Conservation (phyloP, 2,797 vertebrate genomes). For the Iguana delicatissima region DNA sequence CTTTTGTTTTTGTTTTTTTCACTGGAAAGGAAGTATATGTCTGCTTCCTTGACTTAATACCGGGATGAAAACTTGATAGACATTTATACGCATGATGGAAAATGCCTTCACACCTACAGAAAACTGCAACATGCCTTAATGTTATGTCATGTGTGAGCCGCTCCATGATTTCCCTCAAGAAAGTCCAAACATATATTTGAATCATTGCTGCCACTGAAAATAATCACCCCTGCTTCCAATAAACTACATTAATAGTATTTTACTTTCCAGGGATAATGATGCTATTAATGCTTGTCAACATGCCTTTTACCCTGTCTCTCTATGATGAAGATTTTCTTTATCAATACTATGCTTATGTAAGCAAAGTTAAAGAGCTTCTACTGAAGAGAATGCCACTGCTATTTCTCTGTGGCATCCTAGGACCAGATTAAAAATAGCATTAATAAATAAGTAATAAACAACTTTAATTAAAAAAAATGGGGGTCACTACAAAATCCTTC, state of each 20-base stretch:
- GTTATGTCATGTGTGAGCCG: neutral
- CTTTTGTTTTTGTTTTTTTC: neutral
- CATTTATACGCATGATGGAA: neutral
- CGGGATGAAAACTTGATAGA: neutral
- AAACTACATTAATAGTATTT: conserved; percentile 30
- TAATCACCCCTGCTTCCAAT: conserved; percentile 5
- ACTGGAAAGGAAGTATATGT: neutral
- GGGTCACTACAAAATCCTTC: conserved; percentile 31
- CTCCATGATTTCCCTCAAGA: conserved; percentile 27
- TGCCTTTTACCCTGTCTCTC: neutral
- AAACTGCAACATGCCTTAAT: neutral
- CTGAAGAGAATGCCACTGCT: conserved; percentile 38
- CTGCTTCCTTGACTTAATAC: neutral
- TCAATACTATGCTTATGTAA: neutral
- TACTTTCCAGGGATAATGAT: neutral
- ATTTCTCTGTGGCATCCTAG: conserved; percentile 15
- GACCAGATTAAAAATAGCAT: conserved; percentile 35
- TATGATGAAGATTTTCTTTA: conserved; percentile 22
- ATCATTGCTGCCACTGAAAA: conserved; percentile 37
- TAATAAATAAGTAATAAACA: conserved; percentile 41
- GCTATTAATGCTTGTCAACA: conserved; percentile 11
- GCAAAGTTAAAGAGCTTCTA: conserved; percentile 23
- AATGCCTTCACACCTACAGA: neutral
- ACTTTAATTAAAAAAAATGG: conserved; percentile 46
- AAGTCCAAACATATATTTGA: conserved; percentile 19